Evolutionary conservation across 2,113 vertebrate species (phyloP).

Genomic region (Colaptes auratus): DNA sequence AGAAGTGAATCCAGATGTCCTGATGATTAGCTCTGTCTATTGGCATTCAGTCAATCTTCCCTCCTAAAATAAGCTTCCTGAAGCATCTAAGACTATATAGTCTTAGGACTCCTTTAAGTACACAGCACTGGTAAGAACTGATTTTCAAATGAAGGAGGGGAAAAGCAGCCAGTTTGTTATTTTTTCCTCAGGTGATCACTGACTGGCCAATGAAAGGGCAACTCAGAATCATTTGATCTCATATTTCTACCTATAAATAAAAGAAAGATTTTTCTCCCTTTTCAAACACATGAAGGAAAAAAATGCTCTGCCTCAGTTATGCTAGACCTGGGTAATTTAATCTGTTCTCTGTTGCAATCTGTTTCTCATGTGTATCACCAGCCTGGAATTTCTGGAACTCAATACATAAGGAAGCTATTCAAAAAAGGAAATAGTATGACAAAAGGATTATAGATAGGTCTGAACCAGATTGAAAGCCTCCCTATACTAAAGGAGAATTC

Average conservation of each 20-base stretch:
- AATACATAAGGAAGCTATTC: conserved; percentile 57
- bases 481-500: not conserved
- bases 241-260: not conserved
- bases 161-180: not conserved
- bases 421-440: conserved; percentile 10
- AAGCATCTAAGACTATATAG: conserved; percentile 27
- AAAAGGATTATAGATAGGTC: conserved; percentile 23
- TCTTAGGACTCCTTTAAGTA: conserved; percentile 36
- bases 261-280: not conserved
- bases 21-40: conserved; percentile 38
- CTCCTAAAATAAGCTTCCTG: conserved; percentile 63
- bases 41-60: conserved; percentile 52
- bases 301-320: conserved; percentile 1
- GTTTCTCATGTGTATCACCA: conserved; percentile 37
- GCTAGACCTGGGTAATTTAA: conserved; percentile 42
- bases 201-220: not conserved
- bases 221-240: not conserved
- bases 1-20: conserved; percentile 64
- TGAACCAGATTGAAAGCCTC: not conserved
- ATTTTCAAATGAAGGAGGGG: not conserved
- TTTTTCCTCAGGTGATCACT: not conserved
- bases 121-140: not conserved
- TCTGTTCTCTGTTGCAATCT: conserved; percentile 47
- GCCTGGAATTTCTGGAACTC: conserved; percentile 60
- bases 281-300: conserved; percentile 1